Evolutionary conservation across 1,140 invertebrate species (phyloP).

Genomic region (Drosophila insularis): DNA sequence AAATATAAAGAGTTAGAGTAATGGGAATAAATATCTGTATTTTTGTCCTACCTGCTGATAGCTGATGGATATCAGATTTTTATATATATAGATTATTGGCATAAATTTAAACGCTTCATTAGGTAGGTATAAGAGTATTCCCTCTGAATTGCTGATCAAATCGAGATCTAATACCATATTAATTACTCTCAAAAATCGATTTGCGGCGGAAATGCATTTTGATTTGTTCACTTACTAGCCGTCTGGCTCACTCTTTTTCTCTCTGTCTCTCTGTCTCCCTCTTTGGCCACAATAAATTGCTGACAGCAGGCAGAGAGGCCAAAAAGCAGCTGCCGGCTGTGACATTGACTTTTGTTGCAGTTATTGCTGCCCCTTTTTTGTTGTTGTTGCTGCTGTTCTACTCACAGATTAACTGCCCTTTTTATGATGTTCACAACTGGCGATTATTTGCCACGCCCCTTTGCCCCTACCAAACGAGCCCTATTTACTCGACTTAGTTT

Average conservation of each 20-base stretch:
- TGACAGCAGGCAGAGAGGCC: not conserved
- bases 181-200: slow-evolving; percentile 35
- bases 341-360: slow-evolving; percentile 72
- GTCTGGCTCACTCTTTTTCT: not conserved
- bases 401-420: slow-evolving; percentile 27
- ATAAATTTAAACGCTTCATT: too few relatives aligned
- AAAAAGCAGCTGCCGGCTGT: slow-evolving; percentile 43
- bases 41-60: too few relatives aligned
- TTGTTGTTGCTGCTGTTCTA: not conserved
- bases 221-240: slow-evolving; percentile 21
- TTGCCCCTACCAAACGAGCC: slow-evolving; percentile 24
- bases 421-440: slow-evolving; percentile 54
- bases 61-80: too few relatives aligned
- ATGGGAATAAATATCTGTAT: too few relatives aligned
- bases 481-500: not conserved
- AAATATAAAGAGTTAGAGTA: too few relatives aligned
- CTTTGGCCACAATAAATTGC: not conserved
- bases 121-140: too few relatives aligned
- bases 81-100: too few relatives aligned
- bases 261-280: not conserved
- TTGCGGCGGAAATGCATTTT: slow-evolving; percentile 64
- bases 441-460: not conserved
- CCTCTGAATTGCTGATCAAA: too few relatives aligned
- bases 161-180: slow-evolving; percentile 37
- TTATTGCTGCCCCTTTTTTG: slow-evolving; percentile 35